These are phyloP conservation scores for Rhinophrynus dorsalis DNA, from an alignment of 2,797 vertebrate genomes.

Conservation along the genomic window DNA sequence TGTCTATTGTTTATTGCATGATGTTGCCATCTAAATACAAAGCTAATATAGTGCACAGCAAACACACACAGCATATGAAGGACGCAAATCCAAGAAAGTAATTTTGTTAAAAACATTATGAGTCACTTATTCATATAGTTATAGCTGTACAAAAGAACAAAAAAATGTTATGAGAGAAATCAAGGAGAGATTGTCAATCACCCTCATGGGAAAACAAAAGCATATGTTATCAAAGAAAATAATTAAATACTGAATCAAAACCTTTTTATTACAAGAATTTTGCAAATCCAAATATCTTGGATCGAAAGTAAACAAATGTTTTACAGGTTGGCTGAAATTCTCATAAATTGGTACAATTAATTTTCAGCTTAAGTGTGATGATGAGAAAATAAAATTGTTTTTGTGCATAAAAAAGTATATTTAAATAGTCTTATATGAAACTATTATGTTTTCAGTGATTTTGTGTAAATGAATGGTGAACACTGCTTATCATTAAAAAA, in stretches of 20 bases:
- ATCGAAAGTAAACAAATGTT: constrained; percentile 60
- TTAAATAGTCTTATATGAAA: not conserved
- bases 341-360: not conserved
- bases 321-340: not conserved
- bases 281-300: constrained; percentile 51
- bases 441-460: constrained; percentile 21
- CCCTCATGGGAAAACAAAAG: constrained; percentile 67
- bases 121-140: too few relatives aligned
- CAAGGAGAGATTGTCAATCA: constrained; percentile 73
- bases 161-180: too few relatives aligned
- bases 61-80: constrained; percentile 72
- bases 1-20: too few relatives aligned
- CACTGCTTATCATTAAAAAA: constrained; percentile 95
- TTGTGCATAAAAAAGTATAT: constrained; percentile 2
- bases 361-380: not conserved
- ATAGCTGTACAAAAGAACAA: too few relatives aligned
- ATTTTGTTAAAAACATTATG: too few relatives aligned
- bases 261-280: constrained; percentile 62
- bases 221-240: constrained; percentile 71
- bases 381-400: not conserved
- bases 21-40: constrained; percentile 65
- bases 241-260: constrained; percentile 61
- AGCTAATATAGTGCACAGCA: too few relatives aligned
- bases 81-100: too few relatives aligned
- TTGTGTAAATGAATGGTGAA: constrained; percentile 85